These are phyloP conservation scores for Channallabes apus DNA, from an alignment of 2,797 vertebrate genomes.

Conservation along the genomic window DNA sequence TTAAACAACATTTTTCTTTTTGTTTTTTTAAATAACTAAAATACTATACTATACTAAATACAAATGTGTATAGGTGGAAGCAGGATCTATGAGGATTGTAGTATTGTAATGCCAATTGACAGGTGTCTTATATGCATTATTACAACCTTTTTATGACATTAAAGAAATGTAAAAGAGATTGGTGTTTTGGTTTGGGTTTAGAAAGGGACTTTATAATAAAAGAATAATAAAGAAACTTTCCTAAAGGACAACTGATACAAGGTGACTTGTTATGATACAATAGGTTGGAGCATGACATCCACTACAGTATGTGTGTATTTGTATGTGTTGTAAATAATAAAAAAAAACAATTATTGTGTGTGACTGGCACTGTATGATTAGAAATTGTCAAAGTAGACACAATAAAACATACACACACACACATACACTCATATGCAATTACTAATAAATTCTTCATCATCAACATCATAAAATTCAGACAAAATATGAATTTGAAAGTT, in stretches of 20 bases:
- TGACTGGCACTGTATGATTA: background rate
- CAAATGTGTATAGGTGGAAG: background rate
- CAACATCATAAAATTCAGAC: background rate
- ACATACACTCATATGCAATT: background rate
- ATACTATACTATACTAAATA: slow-evolving; percentile 17
- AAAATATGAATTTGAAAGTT: background rate
- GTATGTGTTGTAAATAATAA: slow-evolving; percentile 20
- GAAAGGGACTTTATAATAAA: background rate
- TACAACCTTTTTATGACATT: background rate
- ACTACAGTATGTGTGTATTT: slow-evolving; percentile 3
- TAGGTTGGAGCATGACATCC: background rate
- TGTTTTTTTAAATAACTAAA: slow-evolving; percentile 22
- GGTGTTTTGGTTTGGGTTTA: background rate
- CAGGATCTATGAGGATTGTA: background rate
- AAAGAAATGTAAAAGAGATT: background rate
- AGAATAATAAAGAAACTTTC: background rate
- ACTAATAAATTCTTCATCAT: background rate
- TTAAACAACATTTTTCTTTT: slow-evolving; percentile 53
- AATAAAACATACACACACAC: background rate
- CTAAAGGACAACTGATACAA: background rate
- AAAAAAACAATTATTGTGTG: background rate
- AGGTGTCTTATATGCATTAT: slow-evolving; percentile 7
- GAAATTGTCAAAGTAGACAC: background rate
- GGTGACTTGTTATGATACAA: background rate
- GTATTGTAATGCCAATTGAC: background rate